These are phyloP conservation scores for Cydia fagiglandana DNA, from an alignment of 1,140 invertebrate species.

Conservation along the genomic window DNA sequence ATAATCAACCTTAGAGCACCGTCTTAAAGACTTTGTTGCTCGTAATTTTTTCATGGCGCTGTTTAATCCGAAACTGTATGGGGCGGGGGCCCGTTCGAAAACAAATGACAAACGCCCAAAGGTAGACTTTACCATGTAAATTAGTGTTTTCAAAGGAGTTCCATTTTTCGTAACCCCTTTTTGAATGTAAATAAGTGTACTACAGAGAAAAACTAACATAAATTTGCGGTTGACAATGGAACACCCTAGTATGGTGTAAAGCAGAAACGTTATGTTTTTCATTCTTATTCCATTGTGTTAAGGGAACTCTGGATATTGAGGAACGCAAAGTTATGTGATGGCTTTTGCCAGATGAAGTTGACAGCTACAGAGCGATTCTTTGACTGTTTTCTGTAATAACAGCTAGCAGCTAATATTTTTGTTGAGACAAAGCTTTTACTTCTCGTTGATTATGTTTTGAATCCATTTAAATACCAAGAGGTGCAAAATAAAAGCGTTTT, in stretches of 20 bases:
- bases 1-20: neutral
- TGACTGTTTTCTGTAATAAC: conserved; percentile 55
- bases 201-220: conserved; percentile 27
- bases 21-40: neutral
- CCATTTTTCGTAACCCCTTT: conserved; percentile 58
- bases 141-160: conserved; percentile 48
- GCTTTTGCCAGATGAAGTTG: conserved; percentile 42
- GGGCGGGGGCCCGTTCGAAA: conserved; percentile 20
- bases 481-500: neutral
- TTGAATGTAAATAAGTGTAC: conserved; percentile 59
- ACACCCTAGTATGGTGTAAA: neutral
- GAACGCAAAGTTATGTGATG: conserved; percentile 1
- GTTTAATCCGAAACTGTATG: conserved; percentile 5
- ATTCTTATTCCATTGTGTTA: neutral
- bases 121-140: conserved; percentile 50
- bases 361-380: conserved; percentile 48
- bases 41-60: neutral
- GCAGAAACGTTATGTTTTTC: neutral
- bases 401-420: conserved; percentile 51
- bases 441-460: conserved; percentile 64
- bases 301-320: neutral
- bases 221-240: conserved; percentile 11
- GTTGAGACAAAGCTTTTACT: conserved; percentile 53
- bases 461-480: conserved; percentile 44
- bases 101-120: conserved; percentile 33